Evolutionary conservation across 2,113 vertebrate species (phyloP).

Genomic region (Charina bottae): DNA sequence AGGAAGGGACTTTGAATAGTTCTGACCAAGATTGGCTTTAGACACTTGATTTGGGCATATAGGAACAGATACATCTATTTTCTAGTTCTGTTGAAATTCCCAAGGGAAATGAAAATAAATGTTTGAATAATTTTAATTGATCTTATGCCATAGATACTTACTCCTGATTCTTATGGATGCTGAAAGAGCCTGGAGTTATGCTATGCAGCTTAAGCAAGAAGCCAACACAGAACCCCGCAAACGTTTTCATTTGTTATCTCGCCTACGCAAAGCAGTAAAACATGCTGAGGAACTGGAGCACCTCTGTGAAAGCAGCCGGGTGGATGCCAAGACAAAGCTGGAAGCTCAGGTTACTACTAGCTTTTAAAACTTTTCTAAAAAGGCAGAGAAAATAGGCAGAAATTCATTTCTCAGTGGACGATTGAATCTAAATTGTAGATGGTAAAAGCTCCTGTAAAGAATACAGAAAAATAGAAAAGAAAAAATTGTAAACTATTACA

Average conservation of each 20-base stretch:
- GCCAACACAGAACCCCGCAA: slow-evolving; percentile 97
- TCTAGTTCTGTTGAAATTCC: not conserved
- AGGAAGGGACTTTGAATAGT: not conserved
- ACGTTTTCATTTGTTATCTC: slow-evolving; percentile 91
- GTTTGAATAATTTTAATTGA: not conserved
- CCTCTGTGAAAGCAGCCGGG: slow-evolving; percentile 89
- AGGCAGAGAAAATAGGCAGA: slow-evolving; percentile 13
- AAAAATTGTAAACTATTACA: not conserved
- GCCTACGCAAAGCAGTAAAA: slow-evolving; percentile 93
- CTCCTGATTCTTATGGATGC: slow-evolving; percentile 95
- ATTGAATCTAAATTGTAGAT: not conserved
- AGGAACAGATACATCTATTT: not conserved
- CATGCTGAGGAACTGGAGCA: slow-evolving; percentile 91
- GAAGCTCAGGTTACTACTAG: slow-evolving; percentile 87
- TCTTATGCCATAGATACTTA: slow-evolving; percentile 79
- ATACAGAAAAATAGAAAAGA: not conserved
- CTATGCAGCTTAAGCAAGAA: slow-evolving; percentile 99
- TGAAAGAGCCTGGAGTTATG: slow-evolving; percentile 96
- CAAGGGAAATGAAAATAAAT: not conserved
- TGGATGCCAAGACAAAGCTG: slow-evolving; percentile 97
- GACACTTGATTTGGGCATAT: not conserved
- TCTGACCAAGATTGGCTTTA: not conserved
- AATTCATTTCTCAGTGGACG: slow-evolving; percentile 2
- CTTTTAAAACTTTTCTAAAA: not conserved
- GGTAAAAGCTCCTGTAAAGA: not conserved